phyloP scores from a whole-genome alignment of 2,888 invertebrate genomes.

The Drosophila stalkeri region DNA sequence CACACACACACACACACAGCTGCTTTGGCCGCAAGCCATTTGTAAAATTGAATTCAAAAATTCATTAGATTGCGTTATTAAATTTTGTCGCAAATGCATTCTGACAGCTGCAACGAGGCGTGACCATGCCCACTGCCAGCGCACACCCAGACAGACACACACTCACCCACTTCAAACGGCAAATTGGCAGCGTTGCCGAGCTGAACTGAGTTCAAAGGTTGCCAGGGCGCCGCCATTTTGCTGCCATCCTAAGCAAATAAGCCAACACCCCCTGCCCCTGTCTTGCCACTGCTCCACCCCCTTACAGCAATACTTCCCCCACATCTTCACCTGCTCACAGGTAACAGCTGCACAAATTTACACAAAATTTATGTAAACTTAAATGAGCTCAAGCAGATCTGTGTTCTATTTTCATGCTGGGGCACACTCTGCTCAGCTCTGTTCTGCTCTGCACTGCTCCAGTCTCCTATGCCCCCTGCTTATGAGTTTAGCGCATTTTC shows the following conservation, averaged over 20 bases:
- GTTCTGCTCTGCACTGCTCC: constrained; percentile 21
- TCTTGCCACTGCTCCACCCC: not conserved
- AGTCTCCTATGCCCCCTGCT: constrained; percentile 34
- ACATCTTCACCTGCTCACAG: not conserved
- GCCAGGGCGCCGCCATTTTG: constrained; percentile 58
- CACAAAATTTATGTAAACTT: constrained; percentile 60
- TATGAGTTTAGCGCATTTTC: constrained; percentile 74
- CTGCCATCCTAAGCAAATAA: constrained; percentile 71
- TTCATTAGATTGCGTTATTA: constrained; percentile 48
- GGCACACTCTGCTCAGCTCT: constrained; percentile 31
- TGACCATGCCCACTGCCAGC: constrained; percentile 43
- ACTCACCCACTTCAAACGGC: constrained; percentile 31
- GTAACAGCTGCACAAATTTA: constrained; percentile 66
- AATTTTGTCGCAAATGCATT: constrained; percentile 47
- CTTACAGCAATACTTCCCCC: not conserved
- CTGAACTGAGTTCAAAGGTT: constrained; percentile 67
- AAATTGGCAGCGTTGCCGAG: constrained; percentile 32
- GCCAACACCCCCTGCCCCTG: constrained; percentile 12
- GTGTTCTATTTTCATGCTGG: not conserved
- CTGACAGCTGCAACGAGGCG: constrained; percentile 65
- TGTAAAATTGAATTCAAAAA: constrained; percentile 58
- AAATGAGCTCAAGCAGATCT: constrained; percentile 66
- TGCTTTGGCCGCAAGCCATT: constrained; percentile 33
- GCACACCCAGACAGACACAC: constrained; percentile 1
- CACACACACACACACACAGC: constrained; percentile 14